Percentiles rank a stretch among this genome's conserved stretches.
These are phyloP conservation scores for Fukomys damarensis DNA, from an alignment of 2,113 vertebrate genomes.

Conservation along the genomic window DNA sequence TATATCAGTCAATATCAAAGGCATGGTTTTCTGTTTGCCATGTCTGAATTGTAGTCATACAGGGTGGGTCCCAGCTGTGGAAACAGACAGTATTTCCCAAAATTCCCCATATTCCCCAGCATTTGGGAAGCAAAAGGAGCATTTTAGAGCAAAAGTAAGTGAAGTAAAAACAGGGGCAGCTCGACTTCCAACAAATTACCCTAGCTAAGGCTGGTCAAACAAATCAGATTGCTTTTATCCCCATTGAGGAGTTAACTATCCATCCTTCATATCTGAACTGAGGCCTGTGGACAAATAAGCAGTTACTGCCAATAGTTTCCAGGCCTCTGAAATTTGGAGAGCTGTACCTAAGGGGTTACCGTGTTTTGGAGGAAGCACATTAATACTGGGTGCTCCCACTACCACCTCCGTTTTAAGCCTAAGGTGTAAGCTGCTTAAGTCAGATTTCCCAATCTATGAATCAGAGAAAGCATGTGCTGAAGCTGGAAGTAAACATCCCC, in stretches of 20 bases:
- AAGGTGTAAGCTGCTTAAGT: neutral
- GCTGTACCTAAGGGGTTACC: neutral
- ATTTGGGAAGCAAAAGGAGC: neutral
- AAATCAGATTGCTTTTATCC: neutral
- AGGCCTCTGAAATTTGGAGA: neutral
- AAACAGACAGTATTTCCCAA: neutral
- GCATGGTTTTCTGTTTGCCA: neutral
- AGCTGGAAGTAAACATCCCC: neutral
- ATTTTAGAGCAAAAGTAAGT: neutral
- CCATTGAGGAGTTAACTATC: neutral
- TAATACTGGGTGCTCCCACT: neutral
- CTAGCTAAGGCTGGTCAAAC: neutral
- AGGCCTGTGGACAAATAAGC: neutral
- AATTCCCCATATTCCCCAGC: neutral
- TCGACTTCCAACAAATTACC: constrained; percentile 16
- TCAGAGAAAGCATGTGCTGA: constrained; percentile 4
- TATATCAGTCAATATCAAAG: neutral
- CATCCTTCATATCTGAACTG: neutral
- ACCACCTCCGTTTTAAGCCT: neutral
- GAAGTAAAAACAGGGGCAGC: neutral
- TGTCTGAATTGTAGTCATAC: neutral
- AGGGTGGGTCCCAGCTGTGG: neutral
- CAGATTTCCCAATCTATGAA: constrained; percentile 22
- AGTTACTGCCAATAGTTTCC: neutral
- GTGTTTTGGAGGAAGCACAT: neutral